These are phyloP conservation scores for Pseudonaja textilis DNA, from an alignment of 2,113 vertebrate species.

Conservation along the genomic window DNA sequence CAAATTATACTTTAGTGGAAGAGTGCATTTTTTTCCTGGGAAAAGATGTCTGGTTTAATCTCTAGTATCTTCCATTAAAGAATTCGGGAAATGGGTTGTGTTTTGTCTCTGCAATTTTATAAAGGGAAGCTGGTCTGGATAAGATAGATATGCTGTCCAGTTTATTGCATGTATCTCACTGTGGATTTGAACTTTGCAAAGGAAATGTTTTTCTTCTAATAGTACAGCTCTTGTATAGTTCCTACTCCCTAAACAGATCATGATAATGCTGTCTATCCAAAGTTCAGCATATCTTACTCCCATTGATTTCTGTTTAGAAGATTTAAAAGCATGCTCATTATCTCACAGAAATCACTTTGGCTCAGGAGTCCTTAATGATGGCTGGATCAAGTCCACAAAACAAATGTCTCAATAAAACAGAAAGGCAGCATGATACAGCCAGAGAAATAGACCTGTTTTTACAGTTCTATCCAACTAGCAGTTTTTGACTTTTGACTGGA, in stretches of 20 bases:
- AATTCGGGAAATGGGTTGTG: neutral
- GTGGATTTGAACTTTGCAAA: neutral
- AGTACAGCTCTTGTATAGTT: neutral
- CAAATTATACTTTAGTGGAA: neutral
- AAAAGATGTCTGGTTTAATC: neutral
- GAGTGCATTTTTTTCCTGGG: no score
- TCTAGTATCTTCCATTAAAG: neutral
- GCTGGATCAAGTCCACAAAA: neutral
- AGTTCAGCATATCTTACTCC: neutral
- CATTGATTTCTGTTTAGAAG: neutral
- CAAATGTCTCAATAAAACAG: neutral
- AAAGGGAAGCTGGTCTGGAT: neutral
- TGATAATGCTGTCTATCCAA: neutral
- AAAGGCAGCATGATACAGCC: neutral
- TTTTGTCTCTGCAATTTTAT: neutral
- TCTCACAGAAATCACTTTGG: neutral
- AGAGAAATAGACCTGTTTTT: neutral
- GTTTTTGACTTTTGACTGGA: neutral
- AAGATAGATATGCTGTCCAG: neutral
- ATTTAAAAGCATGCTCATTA: neutral
- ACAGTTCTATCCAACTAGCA: neutral
- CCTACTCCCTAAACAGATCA: neutral
- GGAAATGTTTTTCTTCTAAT: neutral
- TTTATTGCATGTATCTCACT: neutral
- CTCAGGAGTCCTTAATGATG: neutral